Base-by-base conservation (phyloP, 2,797 vertebrate genomes). In the Parauchenoglanis ngamensis region DNA sequence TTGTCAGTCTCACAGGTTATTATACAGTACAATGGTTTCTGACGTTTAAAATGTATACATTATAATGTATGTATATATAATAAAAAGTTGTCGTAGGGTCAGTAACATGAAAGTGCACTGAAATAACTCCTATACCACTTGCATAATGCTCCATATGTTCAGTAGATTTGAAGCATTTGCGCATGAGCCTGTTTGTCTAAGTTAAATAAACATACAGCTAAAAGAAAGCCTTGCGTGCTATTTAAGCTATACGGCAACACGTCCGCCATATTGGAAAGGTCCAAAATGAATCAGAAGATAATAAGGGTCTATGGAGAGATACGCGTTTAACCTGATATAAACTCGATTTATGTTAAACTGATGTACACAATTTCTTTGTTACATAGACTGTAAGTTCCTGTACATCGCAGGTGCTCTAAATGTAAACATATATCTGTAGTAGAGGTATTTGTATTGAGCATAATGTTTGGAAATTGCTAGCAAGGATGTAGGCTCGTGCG, bases 251-350 rank as follows among this genome's bases (percentile, higher is more conserved):
- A n/a, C 78, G 57, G n/a, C 78, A 81, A 63, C 1, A 13, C 35
- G 23, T 7, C 78, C 57, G 57, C 78, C 78, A 81, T 81, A n/a
- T 81, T 81, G 78, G 57, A 81, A 81, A 46, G 78, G 57, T 63
- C 57, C 0, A n/a, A 8, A 8, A 56, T 56, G 76, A 35, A 7
- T 21, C 52, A 10, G 10, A 10, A 23, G 2, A 19, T 17, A 17
- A n/a, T 13, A 44, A 23, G 12, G 2, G 15, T 56, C 49, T 77
- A 54, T 28, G n/a, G 7, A 1, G 75, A 54, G n/a, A 31, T n/a
- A 3, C 1, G 28, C 17, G 52, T 78, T 7, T 78, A 23, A 35
- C 52, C 17, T 11, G 28, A 56, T 11, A 1, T 28, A 54, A 54
- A 7, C 5, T 15, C 5, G 44, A 12, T 49, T 75, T n/a, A n/a